Percentiles rank a stretch among this genome's conserved stretches.
phyloP scores from a whole-genome alignment of 2,888 invertebrate species.

The Ochropacha duplaris region DNA sequence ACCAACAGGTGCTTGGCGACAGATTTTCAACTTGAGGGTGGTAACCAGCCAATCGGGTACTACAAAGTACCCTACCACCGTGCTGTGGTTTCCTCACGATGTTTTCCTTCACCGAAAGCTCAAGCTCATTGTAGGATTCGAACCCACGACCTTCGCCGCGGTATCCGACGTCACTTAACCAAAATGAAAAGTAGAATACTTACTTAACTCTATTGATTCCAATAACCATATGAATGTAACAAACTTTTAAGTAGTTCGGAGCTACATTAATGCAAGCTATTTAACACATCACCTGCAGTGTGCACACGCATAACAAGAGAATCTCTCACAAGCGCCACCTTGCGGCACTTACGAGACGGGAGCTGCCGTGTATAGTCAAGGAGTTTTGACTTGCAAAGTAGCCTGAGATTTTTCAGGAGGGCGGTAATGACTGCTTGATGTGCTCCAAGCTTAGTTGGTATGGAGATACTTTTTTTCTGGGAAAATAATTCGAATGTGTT shows the following conservation, averaged over 20 bases:
- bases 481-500: not conserved
- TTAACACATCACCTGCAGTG: constrained; percentile 47
- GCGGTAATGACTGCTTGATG: constrained; percentile 81
- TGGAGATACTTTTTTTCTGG: constrained; percentile 37
- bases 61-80: no score
- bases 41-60: no score
- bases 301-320: constrained; percentile 39
- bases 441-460: constrained; percentile 43
- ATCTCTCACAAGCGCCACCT: constrained; percentile 21
- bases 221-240: no score
- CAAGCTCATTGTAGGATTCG: no score
- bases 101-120: no score
- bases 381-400: constrained; percentile 79
- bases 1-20: no score
- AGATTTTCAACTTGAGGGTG: no score
- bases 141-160: no score
- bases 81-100: no score
- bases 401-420: constrained; percentile 77
- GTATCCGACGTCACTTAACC: no score
- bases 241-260: not conserved
- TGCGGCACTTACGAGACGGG: constrained; percentile 17
- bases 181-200: no score
- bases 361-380: not conserved
- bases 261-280: constrained; percentile 21
- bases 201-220: no score